Conservation (phyloP, 2,113 vertebrate species). For the Formicarius rufipectus region DNA sequence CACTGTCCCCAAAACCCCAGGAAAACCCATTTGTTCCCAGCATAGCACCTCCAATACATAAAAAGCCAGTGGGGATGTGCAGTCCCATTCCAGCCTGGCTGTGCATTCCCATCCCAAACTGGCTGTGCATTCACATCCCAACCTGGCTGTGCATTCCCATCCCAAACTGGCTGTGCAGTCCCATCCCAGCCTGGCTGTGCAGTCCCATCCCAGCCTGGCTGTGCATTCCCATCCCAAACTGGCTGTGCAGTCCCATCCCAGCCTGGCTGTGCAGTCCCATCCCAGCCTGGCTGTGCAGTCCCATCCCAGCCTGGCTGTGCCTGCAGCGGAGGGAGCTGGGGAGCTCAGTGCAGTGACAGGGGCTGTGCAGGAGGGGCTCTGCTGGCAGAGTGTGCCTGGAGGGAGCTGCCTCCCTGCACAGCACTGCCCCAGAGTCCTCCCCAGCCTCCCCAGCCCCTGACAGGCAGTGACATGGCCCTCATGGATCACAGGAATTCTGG, state of each 20-base stretch:
- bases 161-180: background rate
- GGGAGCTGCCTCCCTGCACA: background rate
- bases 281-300: background rate
- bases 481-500: background rate
- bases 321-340: background rate
- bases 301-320: background rate
- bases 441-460: background rate
- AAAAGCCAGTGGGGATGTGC: background rate
- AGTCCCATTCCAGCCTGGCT: background rate
- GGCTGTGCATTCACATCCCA: background rate
- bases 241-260: background rate
- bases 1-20: background rate
- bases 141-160: background rate
- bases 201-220: background rate
- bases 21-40: background rate
- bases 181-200: background rate
- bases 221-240: background rate
- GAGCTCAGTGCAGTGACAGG: background rate
- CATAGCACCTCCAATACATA: accelerated
- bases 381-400: background rate
- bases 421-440: accelerated
- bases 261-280: background rate
- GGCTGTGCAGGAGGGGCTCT: background rate
- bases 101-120: background rate
- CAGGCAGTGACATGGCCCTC: background rate